Percentiles rank a stretch among this genome's conserved stretches.
phyloP scores from a whole-genome alignment of 2,888 invertebrate species.

The Eupithecia dodoneata region DNA sequence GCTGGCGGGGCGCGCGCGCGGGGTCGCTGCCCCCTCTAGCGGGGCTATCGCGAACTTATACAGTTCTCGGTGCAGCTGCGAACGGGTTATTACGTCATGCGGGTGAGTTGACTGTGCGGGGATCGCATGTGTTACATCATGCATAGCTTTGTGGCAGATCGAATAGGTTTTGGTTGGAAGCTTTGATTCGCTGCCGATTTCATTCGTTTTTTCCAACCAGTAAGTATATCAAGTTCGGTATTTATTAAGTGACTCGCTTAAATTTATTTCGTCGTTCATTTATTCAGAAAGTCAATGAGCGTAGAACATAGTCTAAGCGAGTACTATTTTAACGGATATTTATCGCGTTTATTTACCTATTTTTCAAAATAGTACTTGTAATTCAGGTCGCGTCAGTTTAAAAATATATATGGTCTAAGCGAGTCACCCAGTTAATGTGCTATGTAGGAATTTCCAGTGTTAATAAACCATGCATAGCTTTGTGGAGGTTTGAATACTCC shows the following conservation, averaged over 20 bases:
- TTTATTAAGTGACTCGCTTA: not conserved
- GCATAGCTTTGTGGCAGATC: constrained; percentile 15
- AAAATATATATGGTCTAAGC: not conserved
- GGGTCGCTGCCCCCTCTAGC: constrained; percentile 31
- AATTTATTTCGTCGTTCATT: not conserved
- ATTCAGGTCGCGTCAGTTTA: too few relatives aligned
- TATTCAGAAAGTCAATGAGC: not conserved
- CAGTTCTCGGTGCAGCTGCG: constrained; percentile 75
- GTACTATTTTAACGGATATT: too few relatives aligned
- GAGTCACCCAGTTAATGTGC: not conserved
- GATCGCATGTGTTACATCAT: not conserved
- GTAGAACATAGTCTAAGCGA: not conserved
- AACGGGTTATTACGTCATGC: constrained; percentile 24
- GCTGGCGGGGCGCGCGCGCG: constrained; percentile 57
- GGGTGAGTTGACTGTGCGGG: not conserved
- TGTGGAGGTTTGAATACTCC: not conserved
- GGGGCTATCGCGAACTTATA: constrained; percentile 63
- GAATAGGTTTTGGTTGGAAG: not conserved
- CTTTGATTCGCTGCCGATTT: not conserved
- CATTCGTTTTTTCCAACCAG: not conserved
- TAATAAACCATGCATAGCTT: not conserved
- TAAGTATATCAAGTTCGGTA: not conserved
- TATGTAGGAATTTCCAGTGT: not conserved
- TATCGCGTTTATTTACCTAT: too few relatives aligned
- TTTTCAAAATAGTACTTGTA: too few relatives aligned